Conservation (phyloP, 2,113 vertebrate species). For the Thunnus thynnus region DNA sequence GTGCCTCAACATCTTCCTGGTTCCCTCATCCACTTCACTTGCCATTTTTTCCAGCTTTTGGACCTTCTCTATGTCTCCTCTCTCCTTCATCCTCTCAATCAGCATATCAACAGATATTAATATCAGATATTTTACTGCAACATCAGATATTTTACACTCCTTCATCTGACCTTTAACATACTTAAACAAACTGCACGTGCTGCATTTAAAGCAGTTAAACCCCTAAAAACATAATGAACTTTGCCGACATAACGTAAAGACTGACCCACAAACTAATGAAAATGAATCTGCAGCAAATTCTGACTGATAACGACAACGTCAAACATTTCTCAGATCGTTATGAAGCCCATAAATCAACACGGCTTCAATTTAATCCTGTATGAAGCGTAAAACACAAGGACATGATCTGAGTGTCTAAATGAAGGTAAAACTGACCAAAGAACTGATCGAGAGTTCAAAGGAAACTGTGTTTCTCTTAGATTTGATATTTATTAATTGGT, state of each 20-base stretch:
- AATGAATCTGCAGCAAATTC: constrained; percentile 21
- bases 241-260: background rate
- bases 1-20: too few relatives aligned
- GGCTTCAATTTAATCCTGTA: background rate
- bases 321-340: background rate
- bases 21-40: too few relatives aligned
- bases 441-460: background rate
- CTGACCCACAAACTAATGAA: background rate
- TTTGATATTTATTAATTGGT: background rate
- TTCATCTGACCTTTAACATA: background rate
- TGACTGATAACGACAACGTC: constrained; percentile 1
- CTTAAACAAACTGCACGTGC: background rate
- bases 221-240: background rate
- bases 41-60: too few relatives aligned
- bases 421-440: background rate
- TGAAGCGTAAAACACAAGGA: background rate
- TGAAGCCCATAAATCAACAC: background rate
- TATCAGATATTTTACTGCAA: too few relatives aligned
- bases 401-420: background rate
- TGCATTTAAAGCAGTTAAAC: constrained; percentile 10
- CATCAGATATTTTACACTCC: too few relatives aligned
- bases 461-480: background rate
- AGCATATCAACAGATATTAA: too few relatives aligned
- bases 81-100: too few relatives aligned
- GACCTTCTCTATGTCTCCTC: too few relatives aligned